Base-by-base conservation (phyloP, 53 echinoderm and acorn worm genomes). In the Zoroaster sp. region DNA sequence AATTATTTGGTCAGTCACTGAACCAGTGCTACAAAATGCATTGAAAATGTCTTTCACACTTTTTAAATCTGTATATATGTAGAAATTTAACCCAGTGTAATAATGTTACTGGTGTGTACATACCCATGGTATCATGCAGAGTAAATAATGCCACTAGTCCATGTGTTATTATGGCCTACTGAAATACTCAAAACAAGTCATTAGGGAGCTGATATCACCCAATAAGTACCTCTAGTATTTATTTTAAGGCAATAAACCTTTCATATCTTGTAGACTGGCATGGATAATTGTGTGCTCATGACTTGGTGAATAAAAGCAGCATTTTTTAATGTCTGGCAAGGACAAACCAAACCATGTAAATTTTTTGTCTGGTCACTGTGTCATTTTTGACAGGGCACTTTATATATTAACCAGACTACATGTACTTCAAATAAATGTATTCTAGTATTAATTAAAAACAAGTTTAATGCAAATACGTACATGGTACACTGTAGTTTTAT, bases 191-290 rank as follows among this genome's bases (percentile, higher is more conserved):
- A 40, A 42, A 81, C 63, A 45, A 39, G 23, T 42, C 81, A 81
- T 81, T 80, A 80, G 31, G 21, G 65, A 11, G 10, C 44, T 18
- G 8, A 13, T 54, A 79, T 18, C 5, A 20, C 37, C 41, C 9
- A 67, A 81, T 81, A 81, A 81, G 66, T 81, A 67, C 81, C 81
- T 36, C 65, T 13, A 8, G 38, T 67, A 43, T 81, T 67, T 81
- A 81, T 67, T 66, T 43, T 66, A 81, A 37, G 54, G 81, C 66
- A 65, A 8, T 65, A 80, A 80, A 80, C 65, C 38, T 80, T 80
- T 80, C 66, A 81, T 21, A 81, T 81, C 45, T 81, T 32, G 66
- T 68, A 81, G 81, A 81, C 66, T 4, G 55, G 66, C 42, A 66
- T 41, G 41, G 66, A 81, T 81, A 66, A 68, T 80, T 66, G n/a